Conservation (phyloP, 2,797 vertebrate genomes). For the Malacoraja senta region DNA sequence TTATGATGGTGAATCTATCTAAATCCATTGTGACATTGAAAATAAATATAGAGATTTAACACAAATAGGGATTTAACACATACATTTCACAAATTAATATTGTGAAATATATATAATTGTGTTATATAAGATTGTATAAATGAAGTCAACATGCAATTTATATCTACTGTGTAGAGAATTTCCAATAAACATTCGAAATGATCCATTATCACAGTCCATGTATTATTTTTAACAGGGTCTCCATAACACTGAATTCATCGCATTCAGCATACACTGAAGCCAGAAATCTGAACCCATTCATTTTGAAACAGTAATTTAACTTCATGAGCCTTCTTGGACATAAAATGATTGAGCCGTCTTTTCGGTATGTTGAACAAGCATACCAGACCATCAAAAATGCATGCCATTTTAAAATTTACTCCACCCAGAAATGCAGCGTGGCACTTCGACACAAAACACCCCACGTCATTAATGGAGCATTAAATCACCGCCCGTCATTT, state of each 20-base stretch:
- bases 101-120: too few species aligned
- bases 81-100: neutral
- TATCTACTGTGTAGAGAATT: neutral
- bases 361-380: neutral
- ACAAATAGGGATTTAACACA: neutral
- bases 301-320: neutral
- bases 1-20: neutral
- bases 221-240: neutral
- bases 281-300: neutral
- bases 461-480: conserved; percentile 9
- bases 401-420: conserved; percentile 21
- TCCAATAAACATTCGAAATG: neutral
- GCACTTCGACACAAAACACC: conserved; percentile 25
- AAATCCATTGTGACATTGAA: neutral
- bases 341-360: neutral
- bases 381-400: neutral
- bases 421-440: conserved; percentile 33
- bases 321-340: neutral
- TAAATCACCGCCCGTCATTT: neutral
- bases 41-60: neutral
- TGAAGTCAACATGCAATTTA: neutral
- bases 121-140: neutral
- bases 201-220: neutral
- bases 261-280: neutral
- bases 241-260: neutral